Conservation (phyloP, 2,888 invertebrate species). For the Eilema depressum region DNA sequence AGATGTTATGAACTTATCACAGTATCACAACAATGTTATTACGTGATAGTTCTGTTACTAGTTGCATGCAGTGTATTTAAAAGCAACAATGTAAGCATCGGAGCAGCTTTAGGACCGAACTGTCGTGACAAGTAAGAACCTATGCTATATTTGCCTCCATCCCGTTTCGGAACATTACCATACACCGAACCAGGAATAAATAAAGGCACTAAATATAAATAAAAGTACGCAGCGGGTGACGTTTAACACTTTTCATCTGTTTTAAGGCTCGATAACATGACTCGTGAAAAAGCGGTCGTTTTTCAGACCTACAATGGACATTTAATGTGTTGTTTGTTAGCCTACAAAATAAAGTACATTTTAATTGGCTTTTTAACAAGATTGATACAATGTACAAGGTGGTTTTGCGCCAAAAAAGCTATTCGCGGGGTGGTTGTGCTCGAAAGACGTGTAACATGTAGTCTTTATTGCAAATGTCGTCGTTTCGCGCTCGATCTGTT, state of each 20-base stretch:
- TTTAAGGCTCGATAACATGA: constrained; percentile 53
- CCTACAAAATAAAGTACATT: constrained; percentile 35
- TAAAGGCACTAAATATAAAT: constrained; percentile 57
- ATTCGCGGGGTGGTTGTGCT: constrained; percentile 17
- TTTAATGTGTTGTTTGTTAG: constrained; percentile 41
- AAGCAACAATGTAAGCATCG: constrained; percentile 38
- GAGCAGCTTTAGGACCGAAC: constrained; percentile 53
- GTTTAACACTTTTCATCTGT: constrained; percentile 51
- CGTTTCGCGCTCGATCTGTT: constrained; percentile 54
- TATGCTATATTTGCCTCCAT: constrained; percentile 35
- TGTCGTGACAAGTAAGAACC: constrained; percentile 28
- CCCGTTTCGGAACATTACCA: constrained; percentile 63
- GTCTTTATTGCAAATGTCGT: constrained; percentile 45
- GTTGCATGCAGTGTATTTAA: constrained; percentile 20
- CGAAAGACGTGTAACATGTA: constrained; percentile 33
- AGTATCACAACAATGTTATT: constrained; percentile 21
- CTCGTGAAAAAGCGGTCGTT: constrained; percentile 40
- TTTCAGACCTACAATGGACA: constrained; percentile 34
- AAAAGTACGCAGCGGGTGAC: constrained; percentile 45
- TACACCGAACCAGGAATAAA: constrained; percentile 58
- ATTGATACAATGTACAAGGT: constrained; percentile 28
- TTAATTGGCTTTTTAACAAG: constrained; percentile 36
- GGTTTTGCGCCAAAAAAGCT: constrained; percentile 27
- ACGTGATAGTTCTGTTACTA: constrained; percentile 19
- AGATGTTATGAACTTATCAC: neutral